phyloP scores from a whole-genome alignment of 1,140 invertebrate species.

The Ylistrum balloti region DNA sequence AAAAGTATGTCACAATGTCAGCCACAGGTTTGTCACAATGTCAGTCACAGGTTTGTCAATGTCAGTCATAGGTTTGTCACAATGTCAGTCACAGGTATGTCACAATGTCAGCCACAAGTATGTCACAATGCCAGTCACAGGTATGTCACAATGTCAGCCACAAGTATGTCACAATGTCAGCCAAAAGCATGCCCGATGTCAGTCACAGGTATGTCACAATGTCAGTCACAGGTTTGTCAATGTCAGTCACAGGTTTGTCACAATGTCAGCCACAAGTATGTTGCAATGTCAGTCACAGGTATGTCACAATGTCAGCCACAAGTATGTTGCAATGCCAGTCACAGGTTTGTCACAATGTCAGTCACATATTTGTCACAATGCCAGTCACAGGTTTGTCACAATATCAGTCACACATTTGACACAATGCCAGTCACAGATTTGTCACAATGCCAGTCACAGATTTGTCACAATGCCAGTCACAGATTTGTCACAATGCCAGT shows the following conservation, averaged over 20 bases:
- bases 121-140: neutral
- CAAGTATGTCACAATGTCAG: neutral
- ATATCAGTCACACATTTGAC: neutral
- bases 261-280: neutral
- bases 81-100: neutral
- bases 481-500: neutral
- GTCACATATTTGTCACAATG: neutral
- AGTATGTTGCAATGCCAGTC: neutral
- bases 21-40: neutral
- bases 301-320: neutral
- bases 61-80: neutral
- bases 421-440: neutral
- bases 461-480: neutral
- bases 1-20: slow-evolving; percentile 84
- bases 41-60: neutral
- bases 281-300: neutral
- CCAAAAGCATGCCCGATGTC: too few species aligned
- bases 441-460: neutral
- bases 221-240: too few species aligned
- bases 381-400: neutral
- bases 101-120: neutral
- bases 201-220: neutral
- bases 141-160: neutral
- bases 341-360: neutral
- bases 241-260: neutral